Evolutionary conservation across 2,113 vertebrate genomes (phyloP).

Genomic region (Xyliphius kryptos): DNA sequence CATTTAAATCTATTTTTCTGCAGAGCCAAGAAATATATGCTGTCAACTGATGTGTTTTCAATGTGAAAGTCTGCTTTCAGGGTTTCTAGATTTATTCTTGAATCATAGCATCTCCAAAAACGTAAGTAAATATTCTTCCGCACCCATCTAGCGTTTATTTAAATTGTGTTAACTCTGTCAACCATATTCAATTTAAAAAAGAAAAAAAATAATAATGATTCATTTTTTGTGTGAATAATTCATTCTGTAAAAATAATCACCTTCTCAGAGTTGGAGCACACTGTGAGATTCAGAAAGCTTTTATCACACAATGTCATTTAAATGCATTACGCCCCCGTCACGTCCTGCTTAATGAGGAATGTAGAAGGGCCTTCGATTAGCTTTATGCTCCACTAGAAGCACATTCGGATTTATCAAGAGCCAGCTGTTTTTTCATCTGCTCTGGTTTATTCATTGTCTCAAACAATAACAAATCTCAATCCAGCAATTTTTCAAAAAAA

Average conservation of each 20-base stretch:
- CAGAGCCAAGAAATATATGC: slow-evolving; percentile 11
- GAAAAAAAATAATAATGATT: no score
- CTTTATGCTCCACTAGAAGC: slow-evolving; percentile 46
- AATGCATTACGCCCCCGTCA: slow-evolving; percentile 32
- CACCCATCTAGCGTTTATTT: no score
- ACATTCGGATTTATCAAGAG: slow-evolving; percentile 46
- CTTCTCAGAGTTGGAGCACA: slow-evolving; percentile 20
- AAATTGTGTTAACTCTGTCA: no score
- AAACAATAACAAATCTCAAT: slow-evolving; percentile 59
- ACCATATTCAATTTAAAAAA: no score
- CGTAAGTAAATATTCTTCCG: no score
- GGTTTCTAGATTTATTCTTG: no score
- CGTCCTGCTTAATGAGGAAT: slow-evolving; percentile 40
- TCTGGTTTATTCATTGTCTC: slow-evolving; percentile 62
- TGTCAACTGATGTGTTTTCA: neutral
- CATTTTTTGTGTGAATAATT: slow-evolving; percentile 16
- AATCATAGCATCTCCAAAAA: no score
- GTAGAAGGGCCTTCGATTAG: slow-evolving; percentile 40
- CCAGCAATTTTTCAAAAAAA: slow-evolving; percentile 59
- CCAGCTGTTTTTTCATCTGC: slow-evolving; percentile 47
- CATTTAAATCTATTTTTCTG: slow-evolving; percentile 33
- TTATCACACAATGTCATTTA: slow-evolving; percentile 31
- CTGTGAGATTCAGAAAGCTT: no score
- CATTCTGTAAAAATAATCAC: slow-evolving; percentile 22
- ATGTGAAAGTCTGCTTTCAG: slow-evolving; percentile 9